Base-by-base conservation (phyloP, 2,113 vertebrate genomes). In the Columba livia region DNA sequence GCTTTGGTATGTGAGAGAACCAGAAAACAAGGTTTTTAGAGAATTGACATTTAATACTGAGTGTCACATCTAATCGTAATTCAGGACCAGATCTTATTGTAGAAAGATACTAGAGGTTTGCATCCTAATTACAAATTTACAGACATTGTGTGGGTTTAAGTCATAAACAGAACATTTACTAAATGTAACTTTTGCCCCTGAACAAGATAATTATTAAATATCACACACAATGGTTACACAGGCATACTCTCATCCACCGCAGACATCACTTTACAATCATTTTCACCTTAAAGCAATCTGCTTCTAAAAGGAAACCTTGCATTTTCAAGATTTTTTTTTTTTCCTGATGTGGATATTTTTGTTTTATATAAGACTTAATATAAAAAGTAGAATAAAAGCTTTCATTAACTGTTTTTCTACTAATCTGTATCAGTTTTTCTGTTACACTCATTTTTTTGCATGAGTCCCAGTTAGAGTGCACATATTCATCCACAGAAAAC, bases 51-150 rank as follows among this genome's bases (percentile, higher is more conserved):
- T 92, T 95, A 93, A 86, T 95, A 79, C 73, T 5, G 28, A 67
- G 69, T 91, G 85, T 95, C 93, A 93, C 73, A 86, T 93, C 90
- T 95, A 81, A 92, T 92, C 2, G 4, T 90, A 92, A 93, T 95
- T 96, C 94, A 90, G 90, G 82, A 83, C 64, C 61, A 81, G 85
- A 86, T 88, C 87, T 93, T 79, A 88, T 57, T 97, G 93, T 88
- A 96, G 94, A 90, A 57, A 96, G 90, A 93, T 93, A 88, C 79
- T 65, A 65, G 57, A 87, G 57, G 83, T 92, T 94, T 96, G 90
- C 90, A 93, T 96, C 88, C 65, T 96, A 94, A 96, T 97, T 94
- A 94, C 83, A 90, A 93, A 95, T 96, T 90, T 96, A 79, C 77
- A 94, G 93, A 88, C 92, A 94, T 90, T 84, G 90, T 91, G 85